phyloP scores from a whole-genome alignment of 2,888 invertebrate species.

The Achlya flavicornis region DNA sequence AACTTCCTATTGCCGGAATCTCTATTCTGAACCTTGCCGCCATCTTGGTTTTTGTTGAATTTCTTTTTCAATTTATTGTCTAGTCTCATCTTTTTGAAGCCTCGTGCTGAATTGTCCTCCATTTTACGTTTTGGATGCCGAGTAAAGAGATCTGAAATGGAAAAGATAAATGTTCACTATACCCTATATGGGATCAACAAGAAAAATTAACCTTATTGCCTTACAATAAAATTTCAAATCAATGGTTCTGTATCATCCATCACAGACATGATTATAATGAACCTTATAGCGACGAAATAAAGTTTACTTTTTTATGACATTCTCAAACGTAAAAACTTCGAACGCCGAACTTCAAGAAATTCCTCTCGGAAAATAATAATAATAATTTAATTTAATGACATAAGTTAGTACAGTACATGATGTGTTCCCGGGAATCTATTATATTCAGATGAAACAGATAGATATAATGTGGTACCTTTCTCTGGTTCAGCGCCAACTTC shows the following conservation, averaged over 20 bases:
- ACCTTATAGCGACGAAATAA: background rate
- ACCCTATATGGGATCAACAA: too few species aligned
- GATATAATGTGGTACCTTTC: constrained; percentile 80
- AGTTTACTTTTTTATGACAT: too few species aligned
- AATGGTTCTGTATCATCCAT: too few species aligned
- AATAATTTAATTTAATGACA: too few species aligned
- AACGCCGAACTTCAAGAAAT: too few species aligned
- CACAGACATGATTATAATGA: too few species aligned
- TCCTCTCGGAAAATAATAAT: too few species aligned
- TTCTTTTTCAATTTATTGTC: constrained; percentile 73
- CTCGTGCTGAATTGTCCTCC: constrained; percentile 62
- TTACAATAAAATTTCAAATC: too few species aligned
- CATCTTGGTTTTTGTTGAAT: constrained; percentile 53
- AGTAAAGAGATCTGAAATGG: constrained; percentile 67
- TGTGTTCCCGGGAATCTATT: too few species aligned
- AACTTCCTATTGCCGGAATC: constrained; percentile 36
- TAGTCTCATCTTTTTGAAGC: constrained; percentile 75
- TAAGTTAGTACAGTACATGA: too few species aligned
- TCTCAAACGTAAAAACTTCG: too few species aligned
- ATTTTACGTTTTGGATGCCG: constrained; percentile 62
- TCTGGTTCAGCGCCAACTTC: constrained; percentile 96
- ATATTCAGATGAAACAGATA: constrained; percentile 11
- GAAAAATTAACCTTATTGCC: too few species aligned
- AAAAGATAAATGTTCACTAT: constrained; percentile 11
- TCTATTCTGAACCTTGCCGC: constrained; percentile 33